phyloP scores from a whole-genome alignment of 2,797 vertebrate species.

The Parauchenoglanis ngamensis region DNA sequence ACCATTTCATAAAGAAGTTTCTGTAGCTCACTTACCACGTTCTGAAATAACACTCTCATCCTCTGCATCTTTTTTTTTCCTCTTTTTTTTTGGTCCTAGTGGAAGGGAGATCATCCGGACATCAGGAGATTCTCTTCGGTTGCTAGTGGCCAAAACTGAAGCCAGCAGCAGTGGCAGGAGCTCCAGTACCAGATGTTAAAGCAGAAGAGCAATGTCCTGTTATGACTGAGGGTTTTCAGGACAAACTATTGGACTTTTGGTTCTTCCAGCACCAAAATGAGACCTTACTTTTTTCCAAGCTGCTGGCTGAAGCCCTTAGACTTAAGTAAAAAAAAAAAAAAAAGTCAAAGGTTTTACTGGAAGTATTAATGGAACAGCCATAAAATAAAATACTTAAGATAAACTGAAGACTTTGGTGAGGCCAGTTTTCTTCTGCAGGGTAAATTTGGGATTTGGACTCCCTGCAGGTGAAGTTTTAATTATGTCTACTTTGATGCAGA shows the following conservation, averaged over 20 bases:
- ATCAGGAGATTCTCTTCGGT: constrained; percentile 68
- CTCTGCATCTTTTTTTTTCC: not conserved
- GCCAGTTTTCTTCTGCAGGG: not conserved
- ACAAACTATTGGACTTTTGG: not conserved
- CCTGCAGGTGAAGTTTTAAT: not conserved
- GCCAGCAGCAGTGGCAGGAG: constrained; percentile 40
- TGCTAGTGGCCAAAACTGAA: constrained; percentile 76
- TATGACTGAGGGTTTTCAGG: constrained; percentile 21
- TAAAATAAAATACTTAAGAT: not conserved
- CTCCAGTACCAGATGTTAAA: constrained; percentile 61
- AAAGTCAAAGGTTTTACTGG: not conserved
- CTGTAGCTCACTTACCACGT: not conserved
- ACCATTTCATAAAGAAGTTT: not conserved
- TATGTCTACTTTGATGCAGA: not conserved
- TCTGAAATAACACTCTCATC: not conserved
- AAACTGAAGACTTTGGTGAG: not conserved
- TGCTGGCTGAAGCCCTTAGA: constrained; percentile 3
- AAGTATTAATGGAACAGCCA: not conserved
- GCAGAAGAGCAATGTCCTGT: not conserved
- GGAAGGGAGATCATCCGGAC: constrained; percentile 77
- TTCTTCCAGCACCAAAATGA: not conserved
- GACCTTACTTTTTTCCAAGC: not conserved
- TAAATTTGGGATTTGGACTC: not conserved
- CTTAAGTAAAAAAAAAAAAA: not conserved
- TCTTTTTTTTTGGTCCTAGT: constrained; percentile 55